Evolutionary conservation across 2,888 invertebrate genomes (phyloP).

Genomic region (Ormyrus rosae): DNA sequence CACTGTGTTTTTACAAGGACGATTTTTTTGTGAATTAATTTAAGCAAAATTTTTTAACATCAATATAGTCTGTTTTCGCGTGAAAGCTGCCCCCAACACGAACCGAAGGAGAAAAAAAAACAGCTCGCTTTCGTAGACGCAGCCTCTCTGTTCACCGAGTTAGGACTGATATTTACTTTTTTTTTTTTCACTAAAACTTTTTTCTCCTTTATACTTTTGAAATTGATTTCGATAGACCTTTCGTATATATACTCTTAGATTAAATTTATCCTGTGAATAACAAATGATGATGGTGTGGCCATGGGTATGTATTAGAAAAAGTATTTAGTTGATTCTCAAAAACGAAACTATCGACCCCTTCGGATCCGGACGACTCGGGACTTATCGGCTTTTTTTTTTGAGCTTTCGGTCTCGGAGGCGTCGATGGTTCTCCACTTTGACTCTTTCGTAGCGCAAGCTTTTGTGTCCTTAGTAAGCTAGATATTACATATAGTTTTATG

Average conservation of each 20-base stretch:
- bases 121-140: no score
- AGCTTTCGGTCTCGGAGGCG: conserved; percentile 10
- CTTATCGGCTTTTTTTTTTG: background rate
- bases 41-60: no score
- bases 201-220: no score
- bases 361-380: no score
- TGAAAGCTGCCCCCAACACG: no score
- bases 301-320: conserved; percentile 74
- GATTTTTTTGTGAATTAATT: background rate
- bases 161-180: background rate
- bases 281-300: conserved; percentile 76
- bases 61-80: no score
- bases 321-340: conserved; percentile 50
- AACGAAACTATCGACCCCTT: conserved; percentile 32
- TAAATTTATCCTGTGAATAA: conserved; percentile 70
- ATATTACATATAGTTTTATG: background rate
- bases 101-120: no score
- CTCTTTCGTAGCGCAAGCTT: conserved; percentile 31
- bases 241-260: conserved; percentile 12
- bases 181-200: background rate
- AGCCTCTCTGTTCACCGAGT: no score
- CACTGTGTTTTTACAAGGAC: conserved; percentile 21
- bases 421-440: conserved; percentile 6
- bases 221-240: background rate
- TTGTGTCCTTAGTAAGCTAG: conserved; percentile 21